A percentile compares a stretch with the other conserved stretches of the same genome.
Conservation (phyloP, 2,113 vertebrate species). For the Lynx canadensis region DNA sequence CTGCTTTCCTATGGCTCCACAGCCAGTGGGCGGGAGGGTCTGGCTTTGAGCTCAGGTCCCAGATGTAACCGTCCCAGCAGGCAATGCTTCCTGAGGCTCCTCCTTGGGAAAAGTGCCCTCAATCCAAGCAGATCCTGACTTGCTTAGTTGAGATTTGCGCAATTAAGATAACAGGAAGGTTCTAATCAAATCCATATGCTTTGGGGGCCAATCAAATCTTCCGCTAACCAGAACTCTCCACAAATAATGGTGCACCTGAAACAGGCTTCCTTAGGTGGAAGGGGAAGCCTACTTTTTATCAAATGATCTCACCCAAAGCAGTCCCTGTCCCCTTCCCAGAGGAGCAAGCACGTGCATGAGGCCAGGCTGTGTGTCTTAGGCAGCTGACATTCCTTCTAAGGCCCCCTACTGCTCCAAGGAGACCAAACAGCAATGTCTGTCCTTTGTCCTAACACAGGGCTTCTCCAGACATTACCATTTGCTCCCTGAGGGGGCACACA, state of each 20-base stretch:
- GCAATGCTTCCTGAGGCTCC: not conserved
- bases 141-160: not conserved
- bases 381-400: not conserved
- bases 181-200: not conserved
- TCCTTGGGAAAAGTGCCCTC: not conserved
- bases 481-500: rapidly evolving
- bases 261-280: not conserved
- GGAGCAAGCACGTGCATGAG: not conserved
- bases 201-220: not conserved
- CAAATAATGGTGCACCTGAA: not conserved
- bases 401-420: not conserved
- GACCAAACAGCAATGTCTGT: too few species aligned
- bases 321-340: not conserved
- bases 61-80: not conserved
- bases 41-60: not conserved
- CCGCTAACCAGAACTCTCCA: not conserved
- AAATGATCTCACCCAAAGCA: not conserved
- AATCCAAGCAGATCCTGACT: not conserved
- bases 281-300: not conserved
- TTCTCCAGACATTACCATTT: not conserved
- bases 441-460: not conserved
- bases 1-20: not conserved
- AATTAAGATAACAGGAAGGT: not conserved
- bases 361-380: not conserved
- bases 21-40: too few species aligned